Evolutionary conservation across 1,140 invertebrate species (phyloP), one percentile per base, ranked within the genome.

Genomic region (Drosophila paulistorum): DNA sequence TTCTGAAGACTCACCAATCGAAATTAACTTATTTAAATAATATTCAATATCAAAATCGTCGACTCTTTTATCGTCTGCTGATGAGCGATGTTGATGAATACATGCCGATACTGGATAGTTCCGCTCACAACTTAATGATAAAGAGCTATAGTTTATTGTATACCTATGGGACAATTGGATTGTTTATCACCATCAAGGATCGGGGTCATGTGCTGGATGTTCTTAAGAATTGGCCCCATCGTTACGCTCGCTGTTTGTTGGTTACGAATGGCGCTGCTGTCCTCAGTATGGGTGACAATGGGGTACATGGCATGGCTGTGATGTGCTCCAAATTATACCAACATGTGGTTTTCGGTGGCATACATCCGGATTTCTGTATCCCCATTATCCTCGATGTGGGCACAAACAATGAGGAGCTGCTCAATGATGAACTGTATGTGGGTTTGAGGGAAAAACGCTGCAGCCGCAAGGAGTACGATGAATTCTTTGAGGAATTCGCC

Each of bases 111-210:
- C 57, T 71, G 5, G 41, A 64, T 58, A 97, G 99, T 3, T 99
- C 99, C 91, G 98, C 97, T 0, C 98, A 98, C 0, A 98, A 97
- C 0, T 97, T 98, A 0, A 97, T 98, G 13, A 93, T 97, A 23
- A 37, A 14, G 6, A 13, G 37, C 7, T 79, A 42, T 33, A 26
- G 66, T 11, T 2, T 65, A 7, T 6, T 71, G 0, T 17, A 3
- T 1, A 9, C 3, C 0, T 1, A 9, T 0, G 9, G 7, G 9
- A 23, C 23, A 5, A 33, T 97, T 55, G 98, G 98, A 10, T 93
- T 99, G n/a, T 99, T 98, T 87, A 96, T 99, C 76, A 98, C 97
- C 17, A 98, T 99, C 59, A 96, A 99, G 91, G 99, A 99, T 91
- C 96, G 96, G 81, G 98, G 97, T 7, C 97, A 99, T 92, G 93